Evolutionary conservation across 1,140 invertebrate species (phyloP).

Genomic region (Oryctes rhinoceros): DNA sequence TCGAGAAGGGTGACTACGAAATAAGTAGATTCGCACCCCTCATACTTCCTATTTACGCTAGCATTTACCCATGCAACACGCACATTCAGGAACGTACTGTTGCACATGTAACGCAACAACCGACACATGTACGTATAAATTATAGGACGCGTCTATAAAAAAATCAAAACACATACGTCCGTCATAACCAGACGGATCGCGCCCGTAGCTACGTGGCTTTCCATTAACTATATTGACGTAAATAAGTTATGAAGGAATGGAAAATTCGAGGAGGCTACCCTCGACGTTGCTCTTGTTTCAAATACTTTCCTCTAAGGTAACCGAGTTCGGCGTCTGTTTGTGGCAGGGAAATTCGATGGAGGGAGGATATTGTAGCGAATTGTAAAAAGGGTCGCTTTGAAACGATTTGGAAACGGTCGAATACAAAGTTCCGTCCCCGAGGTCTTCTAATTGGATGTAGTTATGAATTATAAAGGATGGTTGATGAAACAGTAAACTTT

Average conservation of each 20-base stretch:
- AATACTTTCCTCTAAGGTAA: neutral
- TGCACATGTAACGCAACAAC: neutral
- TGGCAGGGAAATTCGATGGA: neutral
- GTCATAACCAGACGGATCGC: neutral
- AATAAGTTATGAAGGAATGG: slow-evolving; percentile 19
- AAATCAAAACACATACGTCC: slow-evolving; percentile 25
- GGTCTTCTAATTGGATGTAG: too few relatives aligned
- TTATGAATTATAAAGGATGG: too few relatives aligned
- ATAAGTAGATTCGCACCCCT: neutral
- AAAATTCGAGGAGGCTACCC: neutral
- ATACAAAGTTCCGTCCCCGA: too few relatives aligned
- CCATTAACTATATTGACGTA: slow-evolving; percentile 26
- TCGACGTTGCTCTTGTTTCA: neutral
- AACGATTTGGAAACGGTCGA: neutral
- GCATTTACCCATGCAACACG: neutral
- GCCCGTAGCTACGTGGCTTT: neutral
- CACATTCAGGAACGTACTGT: neutral
- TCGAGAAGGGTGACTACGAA: neutral
- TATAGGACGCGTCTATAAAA: slow-evolving; percentile 3
- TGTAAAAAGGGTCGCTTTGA: neutral
- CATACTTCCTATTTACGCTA: neutral
- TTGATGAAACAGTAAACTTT: too few relatives aligned
- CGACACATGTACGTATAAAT: slow-evolving; percentile 13
- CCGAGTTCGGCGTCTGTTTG: neutral
- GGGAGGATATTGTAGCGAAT: neutral